phyloP scores from a whole-genome alignment of 2,797 vertebrate species.

The Numenius phaeopus region DNA sequence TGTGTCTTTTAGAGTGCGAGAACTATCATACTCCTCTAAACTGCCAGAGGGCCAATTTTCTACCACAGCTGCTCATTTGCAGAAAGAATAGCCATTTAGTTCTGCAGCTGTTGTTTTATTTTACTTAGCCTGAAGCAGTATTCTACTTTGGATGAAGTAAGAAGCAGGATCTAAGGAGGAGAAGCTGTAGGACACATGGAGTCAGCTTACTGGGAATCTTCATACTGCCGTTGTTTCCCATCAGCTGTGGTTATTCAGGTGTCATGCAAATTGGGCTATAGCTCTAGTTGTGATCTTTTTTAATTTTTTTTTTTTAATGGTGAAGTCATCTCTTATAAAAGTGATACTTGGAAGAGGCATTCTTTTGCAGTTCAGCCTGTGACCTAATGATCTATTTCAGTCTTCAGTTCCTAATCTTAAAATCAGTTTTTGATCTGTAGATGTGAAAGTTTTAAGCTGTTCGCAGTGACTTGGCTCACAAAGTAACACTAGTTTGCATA shows the following conservation, averaged over 20 bases:
- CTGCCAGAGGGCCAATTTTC: conserved; percentile 53
- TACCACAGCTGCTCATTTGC: conserved; percentile 62
- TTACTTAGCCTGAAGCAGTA: conserved; percentile 58
- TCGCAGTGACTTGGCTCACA: background rate
- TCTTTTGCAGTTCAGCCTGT: background rate
- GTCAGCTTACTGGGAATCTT: background rate
- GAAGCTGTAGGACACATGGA: conserved; percentile 50
- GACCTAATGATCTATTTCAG: conserved; percentile 19
- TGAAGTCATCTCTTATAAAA: background rate
- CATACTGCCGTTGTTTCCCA: background rate
- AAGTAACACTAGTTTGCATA: background rate
- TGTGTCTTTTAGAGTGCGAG: background rate
- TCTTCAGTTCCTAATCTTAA: background rate
- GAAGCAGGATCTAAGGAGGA: conserved; percentile 33
- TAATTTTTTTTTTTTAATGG: background rate
- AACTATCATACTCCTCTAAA: background rate
- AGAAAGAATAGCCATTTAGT: conserved; percentile 59
- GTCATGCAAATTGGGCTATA: background rate
- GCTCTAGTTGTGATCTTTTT: background rate
- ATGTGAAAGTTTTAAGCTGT: background rate
- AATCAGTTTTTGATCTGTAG: background rate
- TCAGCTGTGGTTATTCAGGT: background rate
- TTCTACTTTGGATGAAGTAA: conserved; percentile 47
- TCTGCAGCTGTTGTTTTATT: conserved; percentile 72
- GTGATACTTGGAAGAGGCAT: background rate